Evolutionary conservation across 2,113 vertebrate species (phyloP).

Genomic region (Antigone vipio): DNA sequence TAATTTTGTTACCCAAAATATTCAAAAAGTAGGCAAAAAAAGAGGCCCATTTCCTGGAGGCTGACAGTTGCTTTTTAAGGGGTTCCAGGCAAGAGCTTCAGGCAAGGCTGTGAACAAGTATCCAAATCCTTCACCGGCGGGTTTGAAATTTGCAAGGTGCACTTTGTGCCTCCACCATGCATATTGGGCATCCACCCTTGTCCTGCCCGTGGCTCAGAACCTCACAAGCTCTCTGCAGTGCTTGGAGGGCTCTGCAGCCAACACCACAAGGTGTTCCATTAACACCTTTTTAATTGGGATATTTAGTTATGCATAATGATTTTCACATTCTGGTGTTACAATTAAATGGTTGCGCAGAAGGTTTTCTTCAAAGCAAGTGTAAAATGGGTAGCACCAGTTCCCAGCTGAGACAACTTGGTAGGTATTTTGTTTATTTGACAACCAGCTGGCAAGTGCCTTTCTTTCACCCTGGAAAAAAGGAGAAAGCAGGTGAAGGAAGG

Average conservation of each 20-base stretch:
- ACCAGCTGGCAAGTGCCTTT: background rate
- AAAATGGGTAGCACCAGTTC: background rate
- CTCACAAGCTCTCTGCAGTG: background rate
- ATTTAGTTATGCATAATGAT: background rate
- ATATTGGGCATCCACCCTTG: background rate
- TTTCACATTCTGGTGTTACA: background rate
- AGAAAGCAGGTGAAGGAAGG: background rate
- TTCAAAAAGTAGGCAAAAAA: background rate
- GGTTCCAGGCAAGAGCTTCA: background rate
- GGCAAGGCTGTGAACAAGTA: background rate
- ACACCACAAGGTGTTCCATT: background rate
- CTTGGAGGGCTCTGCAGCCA: background rate
- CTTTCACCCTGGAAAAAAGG: background rate
- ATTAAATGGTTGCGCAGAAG: background rate
- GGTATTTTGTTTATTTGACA: background rate
- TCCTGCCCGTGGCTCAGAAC: accelerated
- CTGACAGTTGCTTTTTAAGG: background rate
- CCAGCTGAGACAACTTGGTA: background rate
- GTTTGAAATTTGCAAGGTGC: background rate
- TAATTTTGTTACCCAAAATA: background rate
- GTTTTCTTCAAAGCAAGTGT: background rate
- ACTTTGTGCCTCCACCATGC: accelerated
- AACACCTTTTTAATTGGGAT: background rate
- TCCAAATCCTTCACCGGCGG: background rate
- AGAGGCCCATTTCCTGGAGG: background rate